Conservation (phyloP, 53 echinoderm and acorn worm genomes). For the Apostichopus leukothele region DNA sequence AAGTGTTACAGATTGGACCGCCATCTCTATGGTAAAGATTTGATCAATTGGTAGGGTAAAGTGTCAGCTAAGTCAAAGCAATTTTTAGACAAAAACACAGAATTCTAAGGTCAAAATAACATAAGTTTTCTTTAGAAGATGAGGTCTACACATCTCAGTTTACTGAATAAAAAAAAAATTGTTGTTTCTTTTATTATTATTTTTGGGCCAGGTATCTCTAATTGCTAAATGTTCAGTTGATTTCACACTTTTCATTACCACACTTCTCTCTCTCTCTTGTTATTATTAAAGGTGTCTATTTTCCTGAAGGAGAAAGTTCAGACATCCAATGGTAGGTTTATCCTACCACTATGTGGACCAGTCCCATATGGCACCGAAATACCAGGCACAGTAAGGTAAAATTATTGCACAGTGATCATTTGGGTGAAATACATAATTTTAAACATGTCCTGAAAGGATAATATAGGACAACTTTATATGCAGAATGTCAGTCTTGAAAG, state of each 20-base stretch:
- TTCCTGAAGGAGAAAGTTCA: conserved; percentile 98
- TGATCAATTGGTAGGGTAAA: too few species aligned
- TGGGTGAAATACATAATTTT: not conserved
- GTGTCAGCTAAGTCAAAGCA: too few species aligned
- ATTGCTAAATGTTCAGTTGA: not conserved
- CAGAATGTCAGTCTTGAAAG: too few species aligned
- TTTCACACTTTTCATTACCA: too few species aligned
- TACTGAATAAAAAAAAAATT: not conserved
- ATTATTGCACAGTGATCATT: not conserved
- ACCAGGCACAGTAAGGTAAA: conserved; percentile 92
- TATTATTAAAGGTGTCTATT: conserved; percentile 76
- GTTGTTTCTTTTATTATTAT: not conserved
- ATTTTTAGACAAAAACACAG: too few species aligned
- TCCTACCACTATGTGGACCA: conserved; percentile 66
- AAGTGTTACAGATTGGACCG: too few species aligned
- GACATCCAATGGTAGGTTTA: conserved; percentile 91
- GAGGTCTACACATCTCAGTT: too few species aligned
- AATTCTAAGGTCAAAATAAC: too few species aligned
- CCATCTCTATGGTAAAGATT: too few species aligned
- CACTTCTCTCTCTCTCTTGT: not conserved
- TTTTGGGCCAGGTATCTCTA: not conserved
- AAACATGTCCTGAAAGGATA: not conserved
- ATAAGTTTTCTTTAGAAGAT: too few species aligned
- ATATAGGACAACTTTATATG: too few species aligned
- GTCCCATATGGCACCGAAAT: conserved; percentile 92